Evolutionary conservation across 64 coral and sea anemone genomes (phyloP).

Genomic region (Montipora foliosa): DNA sequence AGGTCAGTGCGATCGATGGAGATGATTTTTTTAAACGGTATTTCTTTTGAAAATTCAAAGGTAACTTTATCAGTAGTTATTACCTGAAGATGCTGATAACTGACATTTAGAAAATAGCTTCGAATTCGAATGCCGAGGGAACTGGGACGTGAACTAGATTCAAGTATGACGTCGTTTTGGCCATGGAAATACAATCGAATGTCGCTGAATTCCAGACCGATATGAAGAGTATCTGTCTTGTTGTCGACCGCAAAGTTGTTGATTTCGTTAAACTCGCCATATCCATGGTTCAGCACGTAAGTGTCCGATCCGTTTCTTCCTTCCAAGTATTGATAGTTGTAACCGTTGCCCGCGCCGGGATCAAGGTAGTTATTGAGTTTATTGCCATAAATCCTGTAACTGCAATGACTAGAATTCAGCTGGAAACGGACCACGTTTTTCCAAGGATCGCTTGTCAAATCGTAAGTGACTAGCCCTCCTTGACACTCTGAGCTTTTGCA

Average conservation of each 20-base stretch:
- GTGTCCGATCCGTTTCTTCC: constrained; percentile 55
- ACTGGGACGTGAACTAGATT: constrained; percentile 14
- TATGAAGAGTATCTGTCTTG: constrained; percentile 9
- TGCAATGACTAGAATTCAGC: constrained; percentile 57
- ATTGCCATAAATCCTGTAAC: constrained; percentile 59
- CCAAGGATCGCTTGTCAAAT: constrained; percentile 30
- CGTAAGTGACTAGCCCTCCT: background rate
- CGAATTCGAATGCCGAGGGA: constrained; percentile 45
- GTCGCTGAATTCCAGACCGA: constrained; percentile 43
- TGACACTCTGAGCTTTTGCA: constrained; percentile 1
- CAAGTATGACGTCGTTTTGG: constrained; percentile 24
- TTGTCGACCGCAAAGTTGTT: constrained; percentile 45
- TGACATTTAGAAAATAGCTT: background rate
- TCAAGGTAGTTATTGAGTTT: constrained; percentile 58
- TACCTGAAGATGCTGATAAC: constrained; percentile 41
- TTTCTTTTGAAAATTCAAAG: constrained; percentile 27
- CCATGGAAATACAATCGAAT: constrained; percentile 40
- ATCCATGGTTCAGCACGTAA: constrained; percentile 47
- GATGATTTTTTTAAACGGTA: constrained; percentile 19
- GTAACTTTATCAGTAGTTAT: constrained; percentile 2
- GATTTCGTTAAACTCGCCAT: constrained; percentile 74
- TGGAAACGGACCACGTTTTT: constrained; percentile 45
- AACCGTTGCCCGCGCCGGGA: constrained; percentile 51
- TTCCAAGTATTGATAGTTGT: constrained; percentile 40
- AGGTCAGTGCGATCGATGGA: background rate